phyloP scores from a whole-genome alignment of 1,140 invertebrate genomes.

The Sesamia nonagrioides region DNA sequence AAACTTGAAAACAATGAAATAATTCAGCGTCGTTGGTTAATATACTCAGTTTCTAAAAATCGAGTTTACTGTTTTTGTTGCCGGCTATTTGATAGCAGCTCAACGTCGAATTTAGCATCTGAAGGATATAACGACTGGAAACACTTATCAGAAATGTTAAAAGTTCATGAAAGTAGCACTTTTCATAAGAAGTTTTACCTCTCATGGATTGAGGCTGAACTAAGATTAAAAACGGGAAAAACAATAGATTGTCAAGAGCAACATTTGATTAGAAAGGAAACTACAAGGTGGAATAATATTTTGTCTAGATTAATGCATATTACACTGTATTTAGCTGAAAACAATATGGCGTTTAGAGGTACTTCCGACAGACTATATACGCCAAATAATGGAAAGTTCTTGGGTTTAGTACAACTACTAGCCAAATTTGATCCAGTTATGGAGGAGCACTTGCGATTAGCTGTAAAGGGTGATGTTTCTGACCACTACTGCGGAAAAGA shows the following conservation, averaged over 20 bases:
- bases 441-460: constrained; percentile 53
- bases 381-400: constrained; percentile 57
- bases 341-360: constrained; percentile 57
- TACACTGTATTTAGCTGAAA: constrained; percentile 54
- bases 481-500: constrained; percentile 62
- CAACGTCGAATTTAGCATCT: constrained; percentile 55
- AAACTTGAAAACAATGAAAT: constrained; percentile 55
- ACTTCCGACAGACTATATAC: constrained; percentile 53
- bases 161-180: constrained; percentile 57
- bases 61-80: constrained; percentile 57
- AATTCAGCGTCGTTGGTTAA: constrained; percentile 59
- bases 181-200: constrained; percentile 52
- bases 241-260: constrained; percentile 45
- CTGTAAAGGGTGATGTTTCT: constrained; percentile 52
- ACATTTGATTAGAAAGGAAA: constrained; percentile 50
- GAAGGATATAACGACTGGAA: constrained; percentile 56
- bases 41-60: constrained; percentile 57
- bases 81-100: constrained; percentile 51
- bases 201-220: constrained; percentile 49
- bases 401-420: constrained; percentile 58
- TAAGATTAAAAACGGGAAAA: constrained; percentile 50
- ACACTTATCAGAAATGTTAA: constrained; percentile 55
- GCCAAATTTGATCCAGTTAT: constrained; percentile 51
- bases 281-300: constrained; percentile 56
- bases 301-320: constrained; percentile 44